Evolutionary conservation across 2,888 invertebrate genomes (phyloP), one percentile per base, ranked within the genome.

Genomic region (Archips crataeganus): DNA sequence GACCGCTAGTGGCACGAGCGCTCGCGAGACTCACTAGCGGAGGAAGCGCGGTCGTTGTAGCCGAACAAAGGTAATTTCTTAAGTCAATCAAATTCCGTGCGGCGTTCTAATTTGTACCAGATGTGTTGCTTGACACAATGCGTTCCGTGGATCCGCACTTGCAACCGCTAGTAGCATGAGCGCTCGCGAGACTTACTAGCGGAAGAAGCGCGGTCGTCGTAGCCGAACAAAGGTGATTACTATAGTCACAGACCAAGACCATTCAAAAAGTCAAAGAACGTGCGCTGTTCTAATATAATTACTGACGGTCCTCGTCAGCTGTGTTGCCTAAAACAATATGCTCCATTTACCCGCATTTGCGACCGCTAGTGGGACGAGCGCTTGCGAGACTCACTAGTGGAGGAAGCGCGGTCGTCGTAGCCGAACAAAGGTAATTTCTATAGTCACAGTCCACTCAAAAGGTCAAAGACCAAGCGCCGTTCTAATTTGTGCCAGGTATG

Each of bases 1-100:
- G 63, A 6, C 63, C 63, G 13, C 47, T 63, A 0, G 63, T 63
- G 10, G 32, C 45, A 11, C 63, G 63, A 32, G 63, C 63, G 23
- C 63, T 63, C 11, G 6, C 63, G 10, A 63, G 63, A 32, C 47
- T 63, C 6, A 45, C 23, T 5, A 13, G 32, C 32, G 32, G 47
- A 23, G 63, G 63, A 2, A 45, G 63, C 47, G 63, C 63, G 47
- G 6, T 63, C 11, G 63, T 63, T 3, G 15, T 63, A 11, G 23
- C 47, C 13, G 63, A 45, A 32, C 47, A 47, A 4, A 63, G 63
- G 63, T 63, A 63, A 45, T 5, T 15, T 54, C 1, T 23, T 23
- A 23, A 23, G 23, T 23, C 23, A 23, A 23, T 23, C 23, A 23
- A 23, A 23, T 0, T 23, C 23, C 23, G 23, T 23, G 23, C 23